These are phyloP conservation scores for Naso thynnoides DNA, from an alignment of 2,797 vertebrate genomes.

Conservation along the genomic window DNA sequence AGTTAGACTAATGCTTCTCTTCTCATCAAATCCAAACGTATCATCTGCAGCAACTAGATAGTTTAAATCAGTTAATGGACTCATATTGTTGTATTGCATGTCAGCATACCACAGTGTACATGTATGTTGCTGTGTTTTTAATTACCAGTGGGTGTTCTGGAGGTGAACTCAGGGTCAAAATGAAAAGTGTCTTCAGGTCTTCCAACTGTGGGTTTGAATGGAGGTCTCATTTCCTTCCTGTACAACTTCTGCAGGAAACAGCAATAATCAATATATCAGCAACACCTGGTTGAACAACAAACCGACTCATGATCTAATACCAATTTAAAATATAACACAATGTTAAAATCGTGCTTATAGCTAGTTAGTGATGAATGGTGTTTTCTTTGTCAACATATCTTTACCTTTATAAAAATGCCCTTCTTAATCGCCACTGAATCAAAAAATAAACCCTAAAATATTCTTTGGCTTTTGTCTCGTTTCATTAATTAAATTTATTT, in stretches of 20 bases:
- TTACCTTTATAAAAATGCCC: background rate
- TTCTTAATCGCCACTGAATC: background rate
- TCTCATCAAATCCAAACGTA: background rate
- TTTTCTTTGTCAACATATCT: background rate
- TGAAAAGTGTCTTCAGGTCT: slow-evolving; percentile 98
- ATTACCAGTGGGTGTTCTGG: slow-evolving; percentile 93
- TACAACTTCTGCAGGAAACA: slow-evolving; percentile 88
- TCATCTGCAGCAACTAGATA: background rate
- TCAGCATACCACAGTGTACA: background rate
- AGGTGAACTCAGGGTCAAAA: slow-evolving; percentile 97
- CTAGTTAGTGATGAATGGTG: background rate
- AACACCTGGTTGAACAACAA: slow-evolving; percentile 1
- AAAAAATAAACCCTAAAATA: background rate
- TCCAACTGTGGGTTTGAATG: slow-evolving; percentile 96
- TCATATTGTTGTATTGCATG: too few relatives aligned
- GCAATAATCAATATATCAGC: background rate
- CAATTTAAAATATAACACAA: background rate
- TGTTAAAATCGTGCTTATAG: background rate
- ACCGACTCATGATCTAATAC: background rate
- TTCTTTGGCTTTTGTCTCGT: background rate
- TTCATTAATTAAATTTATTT: too few relatives aligned
- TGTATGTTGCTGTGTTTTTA: slow-evolving; percentile 11
- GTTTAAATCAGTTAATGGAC: background rate
- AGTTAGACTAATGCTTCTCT: background rate
- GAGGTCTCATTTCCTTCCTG: slow-evolving; percentile 92